Conservation (phyloP, 2,797 vertebrate genomes). For the Fringilla coelebs region DNA sequence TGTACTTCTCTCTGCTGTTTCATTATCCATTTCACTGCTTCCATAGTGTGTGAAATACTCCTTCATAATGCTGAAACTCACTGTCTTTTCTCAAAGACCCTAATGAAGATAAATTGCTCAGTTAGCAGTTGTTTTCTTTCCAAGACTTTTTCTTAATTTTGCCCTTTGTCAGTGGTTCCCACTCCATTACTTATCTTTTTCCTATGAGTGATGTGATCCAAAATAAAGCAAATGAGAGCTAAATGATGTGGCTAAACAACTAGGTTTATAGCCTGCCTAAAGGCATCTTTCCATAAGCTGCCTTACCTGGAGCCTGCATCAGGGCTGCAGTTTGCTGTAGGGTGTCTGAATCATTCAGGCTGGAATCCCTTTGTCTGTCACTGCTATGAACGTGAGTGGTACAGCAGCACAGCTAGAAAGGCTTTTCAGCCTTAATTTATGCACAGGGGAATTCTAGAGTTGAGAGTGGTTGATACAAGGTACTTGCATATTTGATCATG, state of each 20-base stretch:
- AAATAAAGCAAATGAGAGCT: background rate
- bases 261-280: background rate
- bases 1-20: background rate
- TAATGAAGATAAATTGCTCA: conserved; percentile 19
- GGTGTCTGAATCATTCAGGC: background rate
- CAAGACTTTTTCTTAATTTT: conserved; percentile 10
- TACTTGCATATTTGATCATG: background rate
- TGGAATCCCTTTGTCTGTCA: background rate
- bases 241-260: background rate
- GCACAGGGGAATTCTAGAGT: background rate
- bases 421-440: background rate
- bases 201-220: background rate
- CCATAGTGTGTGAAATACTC: background rate
- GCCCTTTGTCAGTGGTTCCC: background rate
- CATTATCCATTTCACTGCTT: background rate
- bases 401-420: background rate
- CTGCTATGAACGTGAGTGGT: background rate
- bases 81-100: background rate
- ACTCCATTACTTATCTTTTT: background rate
- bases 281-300: background rate
- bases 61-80: background rate
- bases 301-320: background rate
- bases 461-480: background rate
- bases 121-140: conserved; percentile 34
- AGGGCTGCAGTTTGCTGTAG: background rate